phyloP scores from a whole-genome alignment of 2,888 invertebrate genomes.

The Schizotus pectinicornis region DNA sequence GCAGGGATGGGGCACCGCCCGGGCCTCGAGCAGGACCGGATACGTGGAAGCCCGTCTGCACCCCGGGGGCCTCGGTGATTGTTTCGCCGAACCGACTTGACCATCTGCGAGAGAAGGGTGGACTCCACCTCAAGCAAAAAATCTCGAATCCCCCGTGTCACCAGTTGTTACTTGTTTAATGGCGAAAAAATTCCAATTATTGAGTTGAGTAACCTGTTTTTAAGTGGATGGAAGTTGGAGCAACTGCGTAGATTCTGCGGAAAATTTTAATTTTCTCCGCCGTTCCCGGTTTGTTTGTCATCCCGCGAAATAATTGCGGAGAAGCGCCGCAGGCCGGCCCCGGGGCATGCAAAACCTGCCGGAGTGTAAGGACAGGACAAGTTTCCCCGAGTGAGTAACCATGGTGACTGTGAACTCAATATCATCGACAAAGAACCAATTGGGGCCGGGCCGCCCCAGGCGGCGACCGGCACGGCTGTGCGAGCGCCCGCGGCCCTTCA shows the following conservation, averaged over 20 bases:
- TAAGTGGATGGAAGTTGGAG: too few species aligned
- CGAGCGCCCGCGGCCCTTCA: constrained; percentile 40
- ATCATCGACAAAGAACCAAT: constrained; percentile 54
- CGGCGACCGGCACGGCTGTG: constrained; percentile 39
- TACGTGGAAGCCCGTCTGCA: too few species aligned
- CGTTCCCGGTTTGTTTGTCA: constrained; percentile 1
- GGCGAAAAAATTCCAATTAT: too few species aligned
- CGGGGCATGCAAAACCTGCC: constrained; percentile 28
- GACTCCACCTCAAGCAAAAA: too few species aligned
- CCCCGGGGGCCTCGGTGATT: constrained; percentile 13
- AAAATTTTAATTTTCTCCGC: too few species aligned
- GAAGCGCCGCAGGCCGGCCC: constrained; percentile 4
- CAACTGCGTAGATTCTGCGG: too few species aligned
- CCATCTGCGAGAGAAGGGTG: too few species aligned
- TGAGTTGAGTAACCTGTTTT: too few species aligned
- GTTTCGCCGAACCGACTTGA: constrained; percentile 12
- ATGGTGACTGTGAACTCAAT: constrained; percentile 53
- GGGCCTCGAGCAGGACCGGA: constrained; percentile 20
- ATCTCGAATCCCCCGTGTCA: too few species aligned
- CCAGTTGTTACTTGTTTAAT: too few species aligned
- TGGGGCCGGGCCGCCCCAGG: constrained; percentile 38
- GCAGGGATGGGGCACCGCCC: constrained; percentile 22
- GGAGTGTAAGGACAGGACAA: constrained; percentile 31
- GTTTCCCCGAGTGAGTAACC: constrained; percentile 46
- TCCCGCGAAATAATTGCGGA: constrained; percentile 22